These are phyloP conservation scores for Meiosimyza platycephala DNA, from an alignment of 2,888 invertebrate species.

Conservation along the genomic window DNA sequence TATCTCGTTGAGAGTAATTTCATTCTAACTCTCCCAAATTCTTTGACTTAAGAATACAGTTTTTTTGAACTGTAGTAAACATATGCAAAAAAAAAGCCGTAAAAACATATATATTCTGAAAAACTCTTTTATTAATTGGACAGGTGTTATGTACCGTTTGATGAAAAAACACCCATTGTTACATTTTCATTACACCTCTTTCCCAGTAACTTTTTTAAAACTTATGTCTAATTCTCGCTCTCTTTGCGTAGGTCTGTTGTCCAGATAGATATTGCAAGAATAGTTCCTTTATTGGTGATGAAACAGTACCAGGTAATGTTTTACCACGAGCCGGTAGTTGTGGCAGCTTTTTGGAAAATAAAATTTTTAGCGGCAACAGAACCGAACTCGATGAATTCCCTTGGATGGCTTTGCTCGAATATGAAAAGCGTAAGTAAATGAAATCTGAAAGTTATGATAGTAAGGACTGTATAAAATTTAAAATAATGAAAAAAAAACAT, in stretches of 20 bases:
- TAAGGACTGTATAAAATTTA: no score
- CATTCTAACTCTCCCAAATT: background rate
- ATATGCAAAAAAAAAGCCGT: no score
- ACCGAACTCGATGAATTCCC: conserved; percentile 76
- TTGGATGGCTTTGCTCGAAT: conserved; percentile 68
- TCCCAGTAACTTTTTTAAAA: background rate
- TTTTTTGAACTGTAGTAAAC: no score
- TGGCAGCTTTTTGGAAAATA: conserved; percentile 69
- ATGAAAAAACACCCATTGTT: no score
- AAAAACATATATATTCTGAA: background rate
- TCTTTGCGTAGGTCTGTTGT: conserved; percentile 26
- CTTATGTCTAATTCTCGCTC: background rate
- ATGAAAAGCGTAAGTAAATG: conserved; percentile 61
- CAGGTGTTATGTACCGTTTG: background rate
- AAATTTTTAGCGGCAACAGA: conserved; percentile 73
- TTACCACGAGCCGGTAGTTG: conserved; percentile 69
- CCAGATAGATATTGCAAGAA: background rate
- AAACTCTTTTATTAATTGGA: background rate
- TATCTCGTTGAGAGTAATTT: background rate
- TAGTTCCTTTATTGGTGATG: background rate
- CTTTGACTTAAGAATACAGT: no score
- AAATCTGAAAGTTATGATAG: no score
- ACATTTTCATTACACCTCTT: no score
- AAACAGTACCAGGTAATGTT: conserved; percentile 46
- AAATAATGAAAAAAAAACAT: no score